A percentile compares a stretch with the other conserved stretches of the same genome.
phyloP scores from a whole-genome alignment of 2,888 invertebrate species.

The Synanthedon myopaeformis region DNA sequence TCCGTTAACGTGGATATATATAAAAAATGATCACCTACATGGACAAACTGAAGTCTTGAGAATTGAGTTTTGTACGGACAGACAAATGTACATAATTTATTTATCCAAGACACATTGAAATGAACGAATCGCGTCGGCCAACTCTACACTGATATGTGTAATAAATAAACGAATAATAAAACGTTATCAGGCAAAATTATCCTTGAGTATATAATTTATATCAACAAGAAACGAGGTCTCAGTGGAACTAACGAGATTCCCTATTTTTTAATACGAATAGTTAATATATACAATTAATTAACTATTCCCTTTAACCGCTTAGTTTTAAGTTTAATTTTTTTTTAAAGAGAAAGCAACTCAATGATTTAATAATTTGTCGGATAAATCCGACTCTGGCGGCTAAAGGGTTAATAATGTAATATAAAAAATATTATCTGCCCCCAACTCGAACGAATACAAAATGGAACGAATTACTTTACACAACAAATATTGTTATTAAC shows the following conservation, averaged over 20 bases:
- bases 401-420: conserved; percentile 1
- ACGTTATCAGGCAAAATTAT: conserved; percentile 35
- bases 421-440: conserved; percentile 5
- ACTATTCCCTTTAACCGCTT: no score
- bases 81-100: no score
- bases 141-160: conserved; percentile 35
- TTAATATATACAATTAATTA: no score
- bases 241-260: conserved; percentile 12
- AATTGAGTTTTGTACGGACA: no score
- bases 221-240: conserved; percentile 18
- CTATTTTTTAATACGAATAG: not conserved
- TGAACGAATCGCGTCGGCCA: conserved; percentile 12
- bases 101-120: not conserved
- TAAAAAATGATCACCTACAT: no score
- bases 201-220: conserved; percentile 33
- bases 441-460: not conserved
- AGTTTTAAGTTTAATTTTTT: no score
- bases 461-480: conserved; percentile 53
- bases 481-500: conserved; percentile 31
- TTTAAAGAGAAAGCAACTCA: no score
- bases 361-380: no score
- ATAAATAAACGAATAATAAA: conserved; percentile 18
- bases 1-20: no score
- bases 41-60: no score
- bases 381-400: no score